A percentile compares a stretch with the other conserved stretches of the same genome.
Conservation (phyloP, 2,113 vertebrate species). For the Trogon surrucura region DNA sequence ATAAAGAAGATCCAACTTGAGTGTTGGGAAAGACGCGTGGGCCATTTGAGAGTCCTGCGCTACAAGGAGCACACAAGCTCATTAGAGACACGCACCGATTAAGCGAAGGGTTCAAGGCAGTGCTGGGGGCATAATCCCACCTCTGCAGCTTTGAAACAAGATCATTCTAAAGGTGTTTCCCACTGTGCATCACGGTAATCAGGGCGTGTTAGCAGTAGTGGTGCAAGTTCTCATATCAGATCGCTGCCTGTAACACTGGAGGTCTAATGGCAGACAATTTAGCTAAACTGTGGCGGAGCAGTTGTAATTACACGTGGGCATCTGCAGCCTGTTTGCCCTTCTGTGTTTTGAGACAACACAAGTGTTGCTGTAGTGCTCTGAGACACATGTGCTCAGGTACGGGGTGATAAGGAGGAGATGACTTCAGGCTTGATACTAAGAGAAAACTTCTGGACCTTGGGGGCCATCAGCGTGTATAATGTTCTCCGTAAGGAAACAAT, state of each 20-base stretch:
- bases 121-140: background rate
- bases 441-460: background rate
- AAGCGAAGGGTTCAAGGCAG: background rate
- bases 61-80: background rate
- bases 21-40: accelerated
- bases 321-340: background rate
- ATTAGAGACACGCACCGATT: background rate
- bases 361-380: background rate
- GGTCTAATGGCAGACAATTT: background rate
- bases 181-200: background rate
- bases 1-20: background rate
- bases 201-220: background rate
- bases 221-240: accelerated
- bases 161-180: background rate
- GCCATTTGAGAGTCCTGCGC: background rate
- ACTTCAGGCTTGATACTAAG: background rate
- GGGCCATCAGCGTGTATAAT: background rate
- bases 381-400: accelerated
- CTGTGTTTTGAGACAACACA: too few relatives aligned
- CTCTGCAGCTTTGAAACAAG: background rate
- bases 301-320: background rate
- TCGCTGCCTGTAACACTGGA: background rate
- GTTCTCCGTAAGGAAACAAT: background rate
- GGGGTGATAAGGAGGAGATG: background rate
- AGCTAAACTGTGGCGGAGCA: background rate